Conservation (phyloP, 2,888 invertebrate species). For the Neelides folsomi region DNA sequence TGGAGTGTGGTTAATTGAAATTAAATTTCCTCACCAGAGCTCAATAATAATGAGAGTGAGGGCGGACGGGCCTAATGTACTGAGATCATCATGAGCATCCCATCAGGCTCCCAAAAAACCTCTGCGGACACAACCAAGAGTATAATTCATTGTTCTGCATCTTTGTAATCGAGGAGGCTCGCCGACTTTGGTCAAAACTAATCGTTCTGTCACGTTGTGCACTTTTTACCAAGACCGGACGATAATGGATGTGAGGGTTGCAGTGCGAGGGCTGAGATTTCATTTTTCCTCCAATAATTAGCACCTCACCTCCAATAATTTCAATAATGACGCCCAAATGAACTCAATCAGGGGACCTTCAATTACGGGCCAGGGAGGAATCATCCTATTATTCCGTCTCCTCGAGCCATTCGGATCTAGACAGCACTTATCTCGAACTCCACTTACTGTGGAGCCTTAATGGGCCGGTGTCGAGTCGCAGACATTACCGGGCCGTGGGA, state of each 20-base stretch:
- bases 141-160: slow-evolving; percentile 18
- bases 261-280: not conserved
- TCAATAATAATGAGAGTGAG: slow-evolving; percentile 25
- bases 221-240: slow-evolving; percentile 14
- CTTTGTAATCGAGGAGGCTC: slow-evolving; percentile 28
- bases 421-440: not conserved
- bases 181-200: slow-evolving; percentile 33
- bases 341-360: slow-evolving; percentile 10
- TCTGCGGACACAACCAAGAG: not conserved
- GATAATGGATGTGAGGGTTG: no score
- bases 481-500: no score
- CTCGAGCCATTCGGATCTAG: not conserved
- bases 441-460: not conserved
- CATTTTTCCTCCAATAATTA: slow-evolving; percentile 10
- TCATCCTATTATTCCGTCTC: not conserved
- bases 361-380: no score
- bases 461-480: not conserved
- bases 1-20: slow-evolving; percentile 33
- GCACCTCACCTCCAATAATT: slow-evolving; percentile 14
- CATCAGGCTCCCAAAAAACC: not conserved
- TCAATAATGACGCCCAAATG: slow-evolving; percentile 16
- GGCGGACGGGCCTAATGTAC: slow-evolving; percentile 5
- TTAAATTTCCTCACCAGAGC: slow-evolving; percentile 30
- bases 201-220: slow-evolving; percentile 33
- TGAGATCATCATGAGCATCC: not conserved